Evolutionary conservation across 2,113 vertebrate genomes (phyloP).

Genomic region (Dasyornis broadbenti): DNA sequence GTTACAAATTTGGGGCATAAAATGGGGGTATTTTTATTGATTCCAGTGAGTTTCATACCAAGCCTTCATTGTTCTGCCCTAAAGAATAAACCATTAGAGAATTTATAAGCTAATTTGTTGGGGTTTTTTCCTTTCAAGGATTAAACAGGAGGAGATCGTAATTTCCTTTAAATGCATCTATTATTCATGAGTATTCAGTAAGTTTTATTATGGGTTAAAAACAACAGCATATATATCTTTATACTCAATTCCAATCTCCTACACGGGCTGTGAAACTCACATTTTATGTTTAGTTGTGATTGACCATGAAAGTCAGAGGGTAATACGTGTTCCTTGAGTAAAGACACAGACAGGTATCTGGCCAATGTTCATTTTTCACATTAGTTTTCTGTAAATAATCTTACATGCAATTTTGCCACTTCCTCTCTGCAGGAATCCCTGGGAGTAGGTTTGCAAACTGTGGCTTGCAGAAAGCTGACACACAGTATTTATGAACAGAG

Average conservation of each 20-base stretch:
- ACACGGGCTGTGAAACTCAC: not conserved
- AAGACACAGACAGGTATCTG: not conserved
- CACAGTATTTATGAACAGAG: not conserved
- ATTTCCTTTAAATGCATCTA: conserved; percentile 32
- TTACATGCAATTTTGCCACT: not conserved
- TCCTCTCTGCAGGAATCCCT: conserved; percentile 31
- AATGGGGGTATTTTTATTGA: conserved; percentile 28
- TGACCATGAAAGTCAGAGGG: not conserved
- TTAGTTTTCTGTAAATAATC: conserved; percentile 17
- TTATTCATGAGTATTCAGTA: not conserved
- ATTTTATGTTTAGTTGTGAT: not conserved
- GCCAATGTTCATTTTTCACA: not conserved
- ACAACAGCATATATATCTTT: conserved; percentile 9
- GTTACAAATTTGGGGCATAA: conserved; percentile 3
- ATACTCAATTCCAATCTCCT: not conserved
- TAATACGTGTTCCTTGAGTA: not conserved
- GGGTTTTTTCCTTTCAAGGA: not conserved
- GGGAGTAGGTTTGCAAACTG: not conserved
- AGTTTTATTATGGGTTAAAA: not conserved
- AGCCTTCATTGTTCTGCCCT: conserved; percentile 17
- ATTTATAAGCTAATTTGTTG: not conserved
- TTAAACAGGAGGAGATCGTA: not conserved
- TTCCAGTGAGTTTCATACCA: conserved; percentile 13
- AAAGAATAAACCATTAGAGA: not conserved
- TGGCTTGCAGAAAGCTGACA: not conserved